These are phyloP conservation scores for Coecobrya sp. DNA, from an alignment of 2,888 invertebrate genomes.

Conservation along the genomic window DNA sequence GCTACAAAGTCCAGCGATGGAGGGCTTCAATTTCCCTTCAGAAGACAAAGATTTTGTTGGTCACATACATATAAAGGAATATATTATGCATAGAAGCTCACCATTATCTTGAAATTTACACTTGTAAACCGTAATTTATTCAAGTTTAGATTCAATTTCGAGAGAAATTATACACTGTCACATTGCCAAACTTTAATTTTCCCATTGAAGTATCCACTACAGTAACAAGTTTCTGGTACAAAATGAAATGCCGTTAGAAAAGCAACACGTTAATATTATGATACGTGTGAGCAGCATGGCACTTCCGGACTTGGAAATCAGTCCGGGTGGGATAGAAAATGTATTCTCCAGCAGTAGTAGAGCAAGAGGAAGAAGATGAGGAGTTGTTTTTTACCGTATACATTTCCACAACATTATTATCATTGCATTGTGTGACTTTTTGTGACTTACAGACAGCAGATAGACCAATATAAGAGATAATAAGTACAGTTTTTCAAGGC, in stretches of 20 bases:
- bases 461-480: conserved; percentile 44
- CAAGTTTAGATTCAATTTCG: too few species aligned
- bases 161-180: conserved; percentile 11
- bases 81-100: too few species aligned
- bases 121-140: too few species aligned
- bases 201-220: neutral
- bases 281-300: conserved; percentile 54
- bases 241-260: neutral
- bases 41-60: too few species aligned
- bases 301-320: conserved; percentile 71
- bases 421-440: conserved; percentile 51
- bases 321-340: conserved; percentile 60
- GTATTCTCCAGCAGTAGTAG: conserved; percentile 67
- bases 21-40: too few species aligned
- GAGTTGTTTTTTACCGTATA: conserved; percentile 52
- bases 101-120: too few species aligned
- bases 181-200: neutral
- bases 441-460: conserved; percentile 37
- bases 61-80: too few species aligned
- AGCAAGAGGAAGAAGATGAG: conserved; percentile 37
- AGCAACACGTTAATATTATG: conserved; percentile 44
- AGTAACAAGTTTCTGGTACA: neutral
- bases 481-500: conserved; percentile 73
- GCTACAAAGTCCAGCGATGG: too few species aligned
- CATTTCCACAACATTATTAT: conserved; percentile 31